phyloP scores from a whole-genome alignment of 1,140 invertebrate species.

The Leptinotarsa defecta region DNA sequence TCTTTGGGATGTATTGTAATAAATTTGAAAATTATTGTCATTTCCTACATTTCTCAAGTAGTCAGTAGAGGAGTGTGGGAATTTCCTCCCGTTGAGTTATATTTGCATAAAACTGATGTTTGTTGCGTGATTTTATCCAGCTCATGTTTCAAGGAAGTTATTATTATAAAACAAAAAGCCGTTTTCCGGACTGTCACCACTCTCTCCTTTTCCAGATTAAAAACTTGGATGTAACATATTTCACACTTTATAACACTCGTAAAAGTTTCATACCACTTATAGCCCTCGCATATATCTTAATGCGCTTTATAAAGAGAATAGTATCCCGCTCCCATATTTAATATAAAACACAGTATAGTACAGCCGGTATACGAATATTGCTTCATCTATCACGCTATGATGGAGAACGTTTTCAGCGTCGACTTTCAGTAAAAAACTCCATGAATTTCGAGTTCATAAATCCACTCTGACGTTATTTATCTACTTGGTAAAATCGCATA shows the following conservation, averaged over 20 bases:
- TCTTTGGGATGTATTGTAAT: too few relatives aligned
- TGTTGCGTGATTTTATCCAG: too few relatives aligned
- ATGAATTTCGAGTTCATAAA: neutral
- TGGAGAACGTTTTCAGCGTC: neutral
- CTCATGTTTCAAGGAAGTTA: too few relatives aligned
- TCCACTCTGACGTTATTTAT: constrained; percentile 1
- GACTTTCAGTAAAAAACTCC: neutral
- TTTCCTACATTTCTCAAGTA: too few relatives aligned
- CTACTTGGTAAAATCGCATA: neutral
- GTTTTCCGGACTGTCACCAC: too few relatives aligned
- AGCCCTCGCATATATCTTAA: neutral
- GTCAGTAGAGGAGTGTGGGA: too few relatives aligned
- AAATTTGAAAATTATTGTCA: too few relatives aligned
- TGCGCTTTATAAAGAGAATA: neutral
- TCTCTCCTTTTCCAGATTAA: neutral
- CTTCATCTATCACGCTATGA: neutral
- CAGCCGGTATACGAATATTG: constrained; percentile 3
- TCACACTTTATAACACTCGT: neutral
- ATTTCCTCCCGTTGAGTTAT: too few relatives aligned
- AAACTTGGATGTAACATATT: neutral
- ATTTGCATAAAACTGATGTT: too few relatives aligned
- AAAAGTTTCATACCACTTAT: neutral
- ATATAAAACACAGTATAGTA: constrained; percentile 4
- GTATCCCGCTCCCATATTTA: neutral
- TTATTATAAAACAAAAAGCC: too few relatives aligned